Evolutionary conservation across 2,113 vertebrate genomes (phyloP).

Genomic region (Nothoprocta perdicaria): DNA sequence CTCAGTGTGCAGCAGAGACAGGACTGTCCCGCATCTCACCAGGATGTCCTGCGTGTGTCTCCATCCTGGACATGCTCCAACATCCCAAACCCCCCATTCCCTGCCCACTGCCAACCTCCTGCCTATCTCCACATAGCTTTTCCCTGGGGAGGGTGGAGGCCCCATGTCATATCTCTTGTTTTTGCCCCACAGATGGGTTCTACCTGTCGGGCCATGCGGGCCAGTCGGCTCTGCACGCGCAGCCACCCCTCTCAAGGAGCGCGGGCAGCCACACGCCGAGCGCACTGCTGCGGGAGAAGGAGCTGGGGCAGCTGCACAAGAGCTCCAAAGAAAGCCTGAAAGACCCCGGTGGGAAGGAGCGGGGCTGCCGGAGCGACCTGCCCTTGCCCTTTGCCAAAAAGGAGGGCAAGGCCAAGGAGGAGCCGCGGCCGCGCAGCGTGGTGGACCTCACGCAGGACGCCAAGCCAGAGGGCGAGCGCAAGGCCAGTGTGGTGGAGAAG

Average conservation of each 20-base stretch:
- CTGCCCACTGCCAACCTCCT: fast-evolving
- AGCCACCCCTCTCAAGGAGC: constrained; percentile 76
- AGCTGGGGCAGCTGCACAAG: constrained; percentile 78
- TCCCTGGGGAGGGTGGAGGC: neutral
- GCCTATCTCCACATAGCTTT: neutral
- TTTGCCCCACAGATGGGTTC: constrained; percentile 86
- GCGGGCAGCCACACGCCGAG: constrained; percentile 77
- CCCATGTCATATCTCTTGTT: neutral
- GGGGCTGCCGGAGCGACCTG: constrained; percentile 73
- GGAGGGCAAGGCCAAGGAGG: constrained; percentile 80
- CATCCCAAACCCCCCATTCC: fast-evolving
- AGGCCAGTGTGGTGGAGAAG: constrained; percentile 76
- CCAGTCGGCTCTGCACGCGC: constrained; percentile 82
- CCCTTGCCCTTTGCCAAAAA: constrained; percentile 75
- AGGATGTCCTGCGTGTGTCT: neutral
- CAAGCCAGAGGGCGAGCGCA: constrained; percentile 84
- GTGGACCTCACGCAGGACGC: constrained; percentile 86
- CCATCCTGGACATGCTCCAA: neutral
- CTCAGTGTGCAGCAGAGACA: neutral
- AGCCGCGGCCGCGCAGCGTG: constrained; percentile 77
- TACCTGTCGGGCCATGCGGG: constrained; percentile 83
- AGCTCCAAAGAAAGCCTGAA: constrained; percentile 81
- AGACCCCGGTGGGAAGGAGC: constrained; percentile 77
- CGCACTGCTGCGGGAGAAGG: constrained; percentile 79
- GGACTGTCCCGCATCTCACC: neutral